phyloP scores from a whole-genome alignment of 2,888 invertebrate species.

The Tenthredo notha region DNA sequence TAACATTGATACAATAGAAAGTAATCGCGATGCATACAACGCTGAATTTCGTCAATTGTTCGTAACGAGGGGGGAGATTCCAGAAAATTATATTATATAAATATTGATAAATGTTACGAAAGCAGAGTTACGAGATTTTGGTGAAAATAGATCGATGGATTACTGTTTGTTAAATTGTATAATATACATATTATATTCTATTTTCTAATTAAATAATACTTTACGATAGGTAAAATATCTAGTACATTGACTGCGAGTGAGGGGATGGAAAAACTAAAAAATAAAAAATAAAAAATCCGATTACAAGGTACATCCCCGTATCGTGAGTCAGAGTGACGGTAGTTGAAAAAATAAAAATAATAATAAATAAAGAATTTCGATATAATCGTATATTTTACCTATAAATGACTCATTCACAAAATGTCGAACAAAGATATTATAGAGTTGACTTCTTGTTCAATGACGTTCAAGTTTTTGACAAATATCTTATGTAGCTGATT shows the following conservation, averaged over 20 bases:
- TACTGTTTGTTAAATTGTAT: background rate
- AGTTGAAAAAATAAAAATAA: background rate
- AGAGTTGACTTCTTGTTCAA: background rate
- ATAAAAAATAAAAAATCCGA: background rate
- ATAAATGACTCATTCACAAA: background rate
- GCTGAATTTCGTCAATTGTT: conserved; percentile 14
- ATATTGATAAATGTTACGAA: conserved; percentile 21
- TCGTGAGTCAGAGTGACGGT: background rate
- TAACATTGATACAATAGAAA: conserved; percentile 4
- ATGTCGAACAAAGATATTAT: background rate
- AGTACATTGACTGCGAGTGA: background rate
- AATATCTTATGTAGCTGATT: background rate
- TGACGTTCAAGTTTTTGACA: background rate
- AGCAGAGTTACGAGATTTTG: background rate
- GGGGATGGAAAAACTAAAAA: no score
- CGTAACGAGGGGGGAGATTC: background rate
- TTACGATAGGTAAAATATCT: background rate
- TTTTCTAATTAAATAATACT: background rate
- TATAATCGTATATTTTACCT: background rate
- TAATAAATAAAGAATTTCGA: background rate
- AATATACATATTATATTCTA: background rate
- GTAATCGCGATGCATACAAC: background rate
- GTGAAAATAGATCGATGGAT: conserved; percentile 15
- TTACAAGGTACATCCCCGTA: background rate
- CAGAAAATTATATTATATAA: background rate